Percentiles rank a stretch among this genome's conserved stretches.
Evolutionary conservation across 2,113 vertebrate genomes (phyloP).

Genomic region (Melanerpes aurifrons): DNA sequence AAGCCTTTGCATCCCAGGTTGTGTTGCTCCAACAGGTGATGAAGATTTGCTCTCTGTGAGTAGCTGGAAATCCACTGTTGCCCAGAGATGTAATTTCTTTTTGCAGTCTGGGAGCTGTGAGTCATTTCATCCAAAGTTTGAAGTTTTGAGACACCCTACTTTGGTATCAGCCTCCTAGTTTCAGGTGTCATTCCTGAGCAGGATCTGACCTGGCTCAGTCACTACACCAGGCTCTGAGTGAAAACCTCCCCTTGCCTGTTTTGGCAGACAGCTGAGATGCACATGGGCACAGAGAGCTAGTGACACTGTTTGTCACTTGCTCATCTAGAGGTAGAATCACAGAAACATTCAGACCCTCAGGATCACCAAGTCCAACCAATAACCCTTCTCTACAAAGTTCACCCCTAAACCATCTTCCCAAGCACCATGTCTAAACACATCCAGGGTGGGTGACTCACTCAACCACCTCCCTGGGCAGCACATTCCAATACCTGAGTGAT

Average conservation of each 20-base stretch:
- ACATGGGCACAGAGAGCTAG: fast-evolving
- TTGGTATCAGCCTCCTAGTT: neutral
- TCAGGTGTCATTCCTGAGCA: neutral
- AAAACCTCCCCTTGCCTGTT: neutral
- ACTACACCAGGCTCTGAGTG: fast-evolving
- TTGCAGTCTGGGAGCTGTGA: neutral
- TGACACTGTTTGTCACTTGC: fast-evolving
- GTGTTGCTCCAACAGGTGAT: neutral
- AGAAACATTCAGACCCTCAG: too few species aligned
- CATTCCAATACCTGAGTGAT: too few species aligned
- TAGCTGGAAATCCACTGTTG: neutral
- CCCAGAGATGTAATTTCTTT: neutral
- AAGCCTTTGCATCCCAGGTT: neutral
- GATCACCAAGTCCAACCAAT: too few species aligned
- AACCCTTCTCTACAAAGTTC: too few species aligned
- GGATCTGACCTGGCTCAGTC: neutral
- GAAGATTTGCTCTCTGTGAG: neutral
- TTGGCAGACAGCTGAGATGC: neutral
- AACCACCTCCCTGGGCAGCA: too few species aligned
- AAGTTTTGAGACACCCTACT: neutral
- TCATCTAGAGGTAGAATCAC: neutral
- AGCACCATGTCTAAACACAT: too few species aligned
- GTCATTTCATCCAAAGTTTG: neutral
- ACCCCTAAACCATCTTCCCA: too few species aligned
- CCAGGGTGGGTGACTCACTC: too few species aligned